These are phyloP conservation scores for Leucosticte australis DNA, from an alignment of 2,113 vertebrate genomes.

Conservation along the genomic window DNA sequence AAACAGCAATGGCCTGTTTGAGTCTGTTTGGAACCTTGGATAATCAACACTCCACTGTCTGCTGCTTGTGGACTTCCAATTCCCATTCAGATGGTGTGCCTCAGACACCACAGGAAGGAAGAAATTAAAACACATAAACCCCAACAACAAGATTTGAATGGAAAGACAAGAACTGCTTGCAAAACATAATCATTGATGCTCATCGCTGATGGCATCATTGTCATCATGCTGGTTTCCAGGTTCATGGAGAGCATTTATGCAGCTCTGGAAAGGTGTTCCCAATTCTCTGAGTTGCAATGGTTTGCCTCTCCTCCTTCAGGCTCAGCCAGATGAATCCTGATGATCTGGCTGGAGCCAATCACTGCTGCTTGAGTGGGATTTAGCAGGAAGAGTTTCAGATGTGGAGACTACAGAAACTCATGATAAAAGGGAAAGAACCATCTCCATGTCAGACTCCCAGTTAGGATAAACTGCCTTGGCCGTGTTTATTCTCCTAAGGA, in stretches of 20 bases:
- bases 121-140: neutral
- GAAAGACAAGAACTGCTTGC: neutral
- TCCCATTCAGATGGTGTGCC: neutral
- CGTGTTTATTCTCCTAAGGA: fast-evolving
- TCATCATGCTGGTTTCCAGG: neutral
- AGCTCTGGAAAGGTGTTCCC: neutral
- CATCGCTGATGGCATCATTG: too few relatives aligned
- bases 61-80: neutral
- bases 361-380: neutral
- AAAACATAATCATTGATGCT: neutral
- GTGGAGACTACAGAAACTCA: neutral
- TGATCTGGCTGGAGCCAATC: neutral
- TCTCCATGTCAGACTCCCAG: neutral
- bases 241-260: neutral
- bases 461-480: neutral
- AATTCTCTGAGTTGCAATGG: neutral
- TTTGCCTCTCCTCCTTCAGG: neutral
- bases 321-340: neutral
- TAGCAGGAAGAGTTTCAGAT: neutral
- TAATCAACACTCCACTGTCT: neutral
- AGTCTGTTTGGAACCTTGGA: neutral
- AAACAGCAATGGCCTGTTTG: neutral
- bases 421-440: neutral
- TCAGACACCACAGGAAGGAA: neutral
- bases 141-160: neutral